Evolutionary conservation across 2,888 invertebrate species (phyloP).

Genomic region (Cristatella mucedo): DNA sequence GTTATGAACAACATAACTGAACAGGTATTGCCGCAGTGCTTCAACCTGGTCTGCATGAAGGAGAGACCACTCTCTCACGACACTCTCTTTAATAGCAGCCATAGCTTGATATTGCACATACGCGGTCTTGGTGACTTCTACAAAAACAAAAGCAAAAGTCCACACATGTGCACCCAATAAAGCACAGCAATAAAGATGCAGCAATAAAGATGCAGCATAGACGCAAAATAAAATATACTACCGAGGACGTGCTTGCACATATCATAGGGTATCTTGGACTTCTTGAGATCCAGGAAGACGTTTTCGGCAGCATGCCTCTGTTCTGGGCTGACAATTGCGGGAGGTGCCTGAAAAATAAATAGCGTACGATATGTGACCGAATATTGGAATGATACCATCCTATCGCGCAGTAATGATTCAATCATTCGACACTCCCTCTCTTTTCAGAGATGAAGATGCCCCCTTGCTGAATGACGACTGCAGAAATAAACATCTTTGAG

Average conservation of each 20-base stretch:
- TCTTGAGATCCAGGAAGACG: constrained; percentile 63
- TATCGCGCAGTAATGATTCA: too few species aligned
- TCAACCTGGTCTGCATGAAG: constrained; percentile 53
- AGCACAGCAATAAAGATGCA: too few species aligned
- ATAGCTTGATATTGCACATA: constrained; percentile 77
- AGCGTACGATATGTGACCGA: too few species aligned
- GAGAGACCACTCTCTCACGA: constrained; percentile 67
- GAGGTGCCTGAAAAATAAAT: constrained; percentile 51
- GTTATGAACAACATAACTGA: constrained; percentile 57
- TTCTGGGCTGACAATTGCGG: constrained; percentile 56
- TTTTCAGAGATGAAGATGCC: too few species aligned
- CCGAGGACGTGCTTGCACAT: constrained; percentile 60
- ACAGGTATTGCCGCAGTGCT: constrained; percentile 57
- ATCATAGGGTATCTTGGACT: constrained; percentile 62
- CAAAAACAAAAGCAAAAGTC: constrained; percentile 14
- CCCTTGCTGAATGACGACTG: too few species aligned
- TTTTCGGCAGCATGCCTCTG: constrained; percentile 66
- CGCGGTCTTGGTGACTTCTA: constrained; percentile 43
- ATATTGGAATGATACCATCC: too few species aligned
- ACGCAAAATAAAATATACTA: too few species aligned
- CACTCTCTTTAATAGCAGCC: constrained; percentile 59
- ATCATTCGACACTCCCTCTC: too few species aligned
- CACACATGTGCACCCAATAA: too few species aligned
- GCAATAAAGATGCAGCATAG: too few species aligned
- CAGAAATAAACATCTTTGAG: too few species aligned